Percentiles rank a stretch among this genome's conserved stretches.
Conservation (phyloP, 2,888 invertebrate species). For the Hecatera dysodea region DNA sequence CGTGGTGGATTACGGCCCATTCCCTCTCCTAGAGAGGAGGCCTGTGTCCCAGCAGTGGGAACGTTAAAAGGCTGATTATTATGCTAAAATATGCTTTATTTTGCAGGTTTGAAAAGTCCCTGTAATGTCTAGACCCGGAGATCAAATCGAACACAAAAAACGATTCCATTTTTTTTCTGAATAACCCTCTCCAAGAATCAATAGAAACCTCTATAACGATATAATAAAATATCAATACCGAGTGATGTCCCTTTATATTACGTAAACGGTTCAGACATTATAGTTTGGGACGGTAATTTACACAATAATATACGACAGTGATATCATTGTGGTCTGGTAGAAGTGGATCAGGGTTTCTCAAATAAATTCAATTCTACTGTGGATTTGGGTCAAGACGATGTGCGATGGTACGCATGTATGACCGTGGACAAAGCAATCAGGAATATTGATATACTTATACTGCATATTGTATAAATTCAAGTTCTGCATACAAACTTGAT, state of each 20-base stretch:
- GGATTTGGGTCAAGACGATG: neutral
- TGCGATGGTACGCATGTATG: neutral
- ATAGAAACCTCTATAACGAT: neutral
- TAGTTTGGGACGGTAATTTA: slow-evolving; percentile 8
- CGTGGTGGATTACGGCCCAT: too few species aligned
- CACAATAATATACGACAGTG: slow-evolving; percentile 1
- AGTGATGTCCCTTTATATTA: slow-evolving; percentile 20
- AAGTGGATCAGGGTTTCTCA: slow-evolving; percentile 13
- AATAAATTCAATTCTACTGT: neutral
- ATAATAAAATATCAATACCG: slow-evolving; percentile 39
- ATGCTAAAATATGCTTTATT: too few species aligned
- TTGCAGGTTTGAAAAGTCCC: too few species aligned
- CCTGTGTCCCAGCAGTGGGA: too few species aligned
- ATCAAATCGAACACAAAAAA: neutral
- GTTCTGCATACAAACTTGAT: too few species aligned
- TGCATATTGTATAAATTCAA: too few species aligned
- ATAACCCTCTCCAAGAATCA: neutral
- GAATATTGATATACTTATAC: neutral
- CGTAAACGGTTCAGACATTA: slow-evolving; percentile 26
- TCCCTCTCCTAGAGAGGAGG: too few species aligned
- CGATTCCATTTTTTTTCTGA: neutral
- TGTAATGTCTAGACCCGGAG: neutral
- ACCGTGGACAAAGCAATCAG: neutral
- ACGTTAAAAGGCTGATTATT: too few species aligned
- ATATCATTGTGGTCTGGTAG: neutral